Evolutionary conservation across 1,140 invertebrate genomes (phyloP).

Genomic region (Neuroterus valhalla): DNA sequence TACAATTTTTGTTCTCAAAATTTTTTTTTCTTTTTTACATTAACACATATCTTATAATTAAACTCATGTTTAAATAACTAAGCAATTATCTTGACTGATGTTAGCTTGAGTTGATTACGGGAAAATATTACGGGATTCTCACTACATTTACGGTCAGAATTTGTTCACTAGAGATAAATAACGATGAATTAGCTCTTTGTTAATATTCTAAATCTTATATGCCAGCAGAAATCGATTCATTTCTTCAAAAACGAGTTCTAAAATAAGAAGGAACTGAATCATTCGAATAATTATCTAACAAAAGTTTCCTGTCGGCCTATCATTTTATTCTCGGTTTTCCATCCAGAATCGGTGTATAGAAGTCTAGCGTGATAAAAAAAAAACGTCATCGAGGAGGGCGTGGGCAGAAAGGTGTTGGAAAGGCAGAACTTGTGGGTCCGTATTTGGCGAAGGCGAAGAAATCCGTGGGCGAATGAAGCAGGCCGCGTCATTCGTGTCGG

Average conservation of each 20-base stretch:
- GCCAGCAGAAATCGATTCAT: too few relatives aligned
- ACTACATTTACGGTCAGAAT: too few relatives aligned
- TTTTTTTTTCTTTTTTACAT: too few relatives aligned
- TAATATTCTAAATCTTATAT: not conserved
- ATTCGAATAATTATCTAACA: constrained; percentile 30
- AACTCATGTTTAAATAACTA: too few relatives aligned
- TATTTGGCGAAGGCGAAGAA: constrained; percentile 65
- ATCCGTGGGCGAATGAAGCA: constrained; percentile 63
- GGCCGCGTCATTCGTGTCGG: constrained; percentile 48
- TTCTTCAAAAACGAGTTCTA: too few relatives aligned
- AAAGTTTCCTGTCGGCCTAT: not conserved
- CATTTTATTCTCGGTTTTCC: constrained; percentile 19
- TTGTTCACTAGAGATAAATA: too few relatives aligned
- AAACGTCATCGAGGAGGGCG: constrained; percentile 56
- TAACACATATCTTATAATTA: too few relatives aligned
- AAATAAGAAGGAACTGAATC: constrained; percentile 23
- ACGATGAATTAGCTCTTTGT: too few relatives aligned
- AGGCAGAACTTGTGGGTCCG: constrained; percentile 51
- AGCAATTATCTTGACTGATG: too few relatives aligned
- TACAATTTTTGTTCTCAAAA: too few relatives aligned
- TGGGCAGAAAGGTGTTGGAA: constrained; percentile 52
- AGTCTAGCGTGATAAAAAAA: constrained; percentile 53
- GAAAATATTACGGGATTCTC: too few relatives aligned
- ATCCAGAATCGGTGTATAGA: constrained; percentile 27
- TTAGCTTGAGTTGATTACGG: too few relatives aligned